phyloP scores from a whole-genome alignment of 64 coral and sea anemone genomes.

The Stichodactyla mertensii region DNA sequence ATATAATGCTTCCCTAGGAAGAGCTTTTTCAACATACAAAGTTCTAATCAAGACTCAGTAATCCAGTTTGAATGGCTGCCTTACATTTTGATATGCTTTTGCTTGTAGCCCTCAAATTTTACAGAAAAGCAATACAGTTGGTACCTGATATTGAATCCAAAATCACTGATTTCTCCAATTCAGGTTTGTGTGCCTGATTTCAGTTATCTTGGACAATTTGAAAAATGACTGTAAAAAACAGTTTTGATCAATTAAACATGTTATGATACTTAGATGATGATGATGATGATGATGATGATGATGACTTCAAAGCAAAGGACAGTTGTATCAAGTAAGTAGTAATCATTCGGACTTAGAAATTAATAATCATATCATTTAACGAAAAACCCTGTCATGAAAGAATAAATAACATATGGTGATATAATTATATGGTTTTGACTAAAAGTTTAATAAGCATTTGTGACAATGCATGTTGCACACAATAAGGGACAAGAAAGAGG shows the following conservation, averaged over 20 bases:
- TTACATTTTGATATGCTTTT: slow-evolving; percentile 16
- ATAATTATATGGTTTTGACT: too few relatives aligned
- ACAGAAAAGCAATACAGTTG: slow-evolving; percentile 91
- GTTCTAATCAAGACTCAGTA: too few relatives aligned
- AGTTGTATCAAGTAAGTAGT: neutral
- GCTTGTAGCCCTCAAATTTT: slow-evolving; percentile 76
- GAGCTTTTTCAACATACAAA: too few relatives aligned
- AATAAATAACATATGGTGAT: too few relatives aligned
- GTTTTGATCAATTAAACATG: neutral
- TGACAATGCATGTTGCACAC: too few relatives aligned
- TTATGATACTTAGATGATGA: slow-evolving; percentile 13
- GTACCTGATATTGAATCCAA: slow-evolving; percentile 90
- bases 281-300: neutral
- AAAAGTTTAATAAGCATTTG: too few relatives aligned
- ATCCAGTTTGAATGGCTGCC: neutral
- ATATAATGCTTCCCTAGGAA: too few relatives aligned
- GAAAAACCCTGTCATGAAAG: too few relatives aligned
- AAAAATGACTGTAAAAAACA: neutral
- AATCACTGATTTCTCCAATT: slow-evolving; percentile 61
- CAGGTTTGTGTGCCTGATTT: slow-evolving; percentile 36
- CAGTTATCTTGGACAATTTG: neutral
- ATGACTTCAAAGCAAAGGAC: neutral
- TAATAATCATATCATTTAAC: too few relatives aligned
- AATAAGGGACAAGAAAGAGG: too few relatives aligned
- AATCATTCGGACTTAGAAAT: neutral